These are phyloP conservation scores for Epirrhoe tristata DNA, from an alignment of 2,888 invertebrate species.

Conservation along the genomic window DNA sequence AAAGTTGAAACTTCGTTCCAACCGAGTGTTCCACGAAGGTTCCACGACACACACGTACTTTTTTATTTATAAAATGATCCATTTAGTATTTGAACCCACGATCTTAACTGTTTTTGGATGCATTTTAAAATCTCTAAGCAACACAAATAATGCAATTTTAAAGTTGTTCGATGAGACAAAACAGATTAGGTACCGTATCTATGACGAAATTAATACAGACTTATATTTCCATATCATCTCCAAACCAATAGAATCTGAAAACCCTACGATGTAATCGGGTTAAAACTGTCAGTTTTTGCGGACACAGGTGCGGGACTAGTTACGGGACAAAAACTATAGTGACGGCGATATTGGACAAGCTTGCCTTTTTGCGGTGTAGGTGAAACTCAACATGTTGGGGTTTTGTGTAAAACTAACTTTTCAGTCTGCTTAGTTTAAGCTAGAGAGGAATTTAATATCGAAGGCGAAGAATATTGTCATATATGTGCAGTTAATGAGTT, in stretches of 20 bases:
- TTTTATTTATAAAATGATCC: no score
- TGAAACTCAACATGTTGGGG: constrained; percentile 12
- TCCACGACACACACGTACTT: no score
- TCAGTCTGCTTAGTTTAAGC: constrained; percentile 3
- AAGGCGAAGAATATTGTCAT: neutral
- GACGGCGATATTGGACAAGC: constrained; percentile 37
- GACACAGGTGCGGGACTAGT: constrained; percentile 29
- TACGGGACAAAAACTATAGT: constrained; percentile 34
- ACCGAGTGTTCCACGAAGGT: no score
- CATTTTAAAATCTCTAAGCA: no score
- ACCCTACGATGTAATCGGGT: constrained; percentile 25
- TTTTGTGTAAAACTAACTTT: constrained; percentile 9
- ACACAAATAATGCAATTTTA: no score
- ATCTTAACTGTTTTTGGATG: no score
- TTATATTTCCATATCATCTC: neutral
- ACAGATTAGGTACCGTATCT: no score
- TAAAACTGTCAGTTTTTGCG: constrained; percentile 32
- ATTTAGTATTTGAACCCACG: no score
- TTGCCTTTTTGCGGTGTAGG: constrained; percentile 28
- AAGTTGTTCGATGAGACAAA: no score
- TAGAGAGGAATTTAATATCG: neutral
- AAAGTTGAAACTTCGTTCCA: no score
- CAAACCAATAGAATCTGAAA: neutral
- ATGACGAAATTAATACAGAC: no score
- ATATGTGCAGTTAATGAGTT: neutral